Conservation (phyloP, 2,888 invertebrate species). For the Drosophila macrospina region DNA sequence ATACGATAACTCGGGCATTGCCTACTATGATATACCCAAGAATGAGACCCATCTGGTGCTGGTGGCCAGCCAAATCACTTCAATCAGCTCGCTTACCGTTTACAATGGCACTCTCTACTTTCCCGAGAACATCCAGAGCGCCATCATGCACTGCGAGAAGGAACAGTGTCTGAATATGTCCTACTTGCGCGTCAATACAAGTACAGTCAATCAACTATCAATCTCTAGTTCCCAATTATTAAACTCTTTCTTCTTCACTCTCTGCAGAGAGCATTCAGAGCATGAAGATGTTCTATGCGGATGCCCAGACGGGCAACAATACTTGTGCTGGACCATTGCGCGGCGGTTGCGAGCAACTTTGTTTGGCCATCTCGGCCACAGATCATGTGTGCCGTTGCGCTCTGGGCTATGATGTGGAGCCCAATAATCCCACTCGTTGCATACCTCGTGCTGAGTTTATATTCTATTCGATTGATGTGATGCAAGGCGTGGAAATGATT, state of each 20-base stretch:
- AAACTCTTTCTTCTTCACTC: background rate
- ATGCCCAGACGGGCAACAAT: conserved; percentile 88
- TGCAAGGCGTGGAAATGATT: conserved; percentile 88
- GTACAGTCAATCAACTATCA: conserved; percentile 45
- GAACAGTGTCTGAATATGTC: conserved; percentile 85
- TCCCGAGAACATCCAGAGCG: conserved; percentile 88
- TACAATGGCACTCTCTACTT: conserved; percentile 89
- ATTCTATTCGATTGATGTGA: conserved; percentile 92
- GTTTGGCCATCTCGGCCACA: conserved; percentile 88
- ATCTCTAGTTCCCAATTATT: background rate
- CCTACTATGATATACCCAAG: conserved; percentile 87
- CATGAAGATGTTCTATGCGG: conserved; percentile 90
- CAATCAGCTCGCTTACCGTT: conserved; percentile 88
- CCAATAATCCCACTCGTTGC: conserved; percentile 86
- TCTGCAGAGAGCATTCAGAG: conserved; percentile 88
- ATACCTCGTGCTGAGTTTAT: conserved; percentile 89
- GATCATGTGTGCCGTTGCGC: conserved; percentile 91
- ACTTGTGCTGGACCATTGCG: conserved; percentile 86
- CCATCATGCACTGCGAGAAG: conserved; percentile 89
- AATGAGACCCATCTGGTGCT: conserved; percentile 80
- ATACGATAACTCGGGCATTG: conserved; percentile 86
- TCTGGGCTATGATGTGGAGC: conserved; percentile 88
- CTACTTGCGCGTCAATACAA: conserved; percentile 88
- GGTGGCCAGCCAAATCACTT: conserved; percentile 81
- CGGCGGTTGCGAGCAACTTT: conserved; percentile 90